phyloP scores from a whole-genome alignment of 2,797 vertebrate genomes.

The Pantherophis alleghaniensis region DNA sequence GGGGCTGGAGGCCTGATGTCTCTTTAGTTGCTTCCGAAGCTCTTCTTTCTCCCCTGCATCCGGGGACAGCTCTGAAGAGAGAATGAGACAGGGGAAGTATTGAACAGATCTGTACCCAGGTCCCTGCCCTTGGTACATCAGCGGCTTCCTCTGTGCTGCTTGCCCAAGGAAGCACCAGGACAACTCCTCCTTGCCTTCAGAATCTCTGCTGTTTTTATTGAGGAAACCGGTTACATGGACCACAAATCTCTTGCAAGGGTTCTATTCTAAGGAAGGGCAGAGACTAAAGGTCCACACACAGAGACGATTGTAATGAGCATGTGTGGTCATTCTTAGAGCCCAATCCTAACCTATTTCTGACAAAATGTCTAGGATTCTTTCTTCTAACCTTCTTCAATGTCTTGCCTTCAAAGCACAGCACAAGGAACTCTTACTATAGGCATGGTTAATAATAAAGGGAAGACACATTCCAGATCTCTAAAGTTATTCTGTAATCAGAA shows the following conservation, averaged over 20 bases:
- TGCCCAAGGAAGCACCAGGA: background rate
- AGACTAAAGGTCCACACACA: background rate
- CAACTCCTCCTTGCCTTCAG: background rate
- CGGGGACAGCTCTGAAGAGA: conserved; percentile 83
- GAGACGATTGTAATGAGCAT: background rate
- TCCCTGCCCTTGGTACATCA: background rate
- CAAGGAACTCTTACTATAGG: fast-evolving
- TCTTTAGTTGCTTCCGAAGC: conserved; percentile 82
- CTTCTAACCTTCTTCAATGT: fast-evolving
- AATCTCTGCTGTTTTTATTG: background rate
- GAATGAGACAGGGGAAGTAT: conserved; percentile 50
- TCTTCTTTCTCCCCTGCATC: conserved; percentile 87
- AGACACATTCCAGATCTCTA: background rate
- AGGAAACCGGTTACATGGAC: background rate
- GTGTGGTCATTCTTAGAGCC: background rate
- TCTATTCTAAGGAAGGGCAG: background rate
- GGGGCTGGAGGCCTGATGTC: conserved; percentile 85
- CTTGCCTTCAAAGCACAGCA: fast-evolving
- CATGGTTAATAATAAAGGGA: background rate
- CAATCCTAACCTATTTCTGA: background rate
- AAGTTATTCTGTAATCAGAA: background rate
- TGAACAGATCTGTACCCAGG: background rate
- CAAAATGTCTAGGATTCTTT: background rate
- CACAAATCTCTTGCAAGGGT: background rate
- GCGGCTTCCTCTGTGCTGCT: conserved; percentile 2